Conservation (phyloP, 2,113 vertebrate genomes). For the Ceuthmochares aereus region DNA sequence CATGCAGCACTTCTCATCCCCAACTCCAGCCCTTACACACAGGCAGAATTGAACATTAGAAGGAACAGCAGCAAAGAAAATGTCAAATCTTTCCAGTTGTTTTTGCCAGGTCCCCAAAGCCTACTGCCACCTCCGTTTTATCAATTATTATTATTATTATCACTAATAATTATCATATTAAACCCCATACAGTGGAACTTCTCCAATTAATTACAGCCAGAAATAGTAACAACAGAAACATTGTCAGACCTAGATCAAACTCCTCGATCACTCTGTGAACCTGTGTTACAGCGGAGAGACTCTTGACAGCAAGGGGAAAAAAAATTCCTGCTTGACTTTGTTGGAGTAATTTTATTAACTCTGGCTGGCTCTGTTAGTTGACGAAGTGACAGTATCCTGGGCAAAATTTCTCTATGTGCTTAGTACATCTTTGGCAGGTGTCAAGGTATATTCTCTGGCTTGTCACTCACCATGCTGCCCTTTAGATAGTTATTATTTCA, state of each 20-base stretch:
- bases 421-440: conserved; percentile 76
- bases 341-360: conserved; percentile 73
- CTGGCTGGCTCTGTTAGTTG: conserved; percentile 58
- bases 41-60: neutral
- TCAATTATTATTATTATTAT: neutral
- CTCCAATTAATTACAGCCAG: conserved; percentile 40
- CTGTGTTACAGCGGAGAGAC: neutral
- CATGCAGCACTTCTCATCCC: neutral
- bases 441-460: conserved; percentile 78
- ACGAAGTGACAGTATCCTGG: conserved; percentile 73
- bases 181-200: neutral
- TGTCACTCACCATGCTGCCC: conserved; percentile 76
- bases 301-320: conserved; percentile 45
- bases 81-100: neutral
- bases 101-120: neutral
- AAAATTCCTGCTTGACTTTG: conserved; percentile 36
- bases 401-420: conserved; percentile 67
- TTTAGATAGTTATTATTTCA: conserved; percentile 82
- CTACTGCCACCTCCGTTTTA: conserved; percentile 3
- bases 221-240: conserved; percentile 37
- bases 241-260: neutral
- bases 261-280: neutral
- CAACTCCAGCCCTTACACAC: neutral
- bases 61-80: neutral
- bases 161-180: conserved; percentile 40